Conservation (phyloP, 1,140 invertebrate species). For the Littorina saxatilis region DNA sequence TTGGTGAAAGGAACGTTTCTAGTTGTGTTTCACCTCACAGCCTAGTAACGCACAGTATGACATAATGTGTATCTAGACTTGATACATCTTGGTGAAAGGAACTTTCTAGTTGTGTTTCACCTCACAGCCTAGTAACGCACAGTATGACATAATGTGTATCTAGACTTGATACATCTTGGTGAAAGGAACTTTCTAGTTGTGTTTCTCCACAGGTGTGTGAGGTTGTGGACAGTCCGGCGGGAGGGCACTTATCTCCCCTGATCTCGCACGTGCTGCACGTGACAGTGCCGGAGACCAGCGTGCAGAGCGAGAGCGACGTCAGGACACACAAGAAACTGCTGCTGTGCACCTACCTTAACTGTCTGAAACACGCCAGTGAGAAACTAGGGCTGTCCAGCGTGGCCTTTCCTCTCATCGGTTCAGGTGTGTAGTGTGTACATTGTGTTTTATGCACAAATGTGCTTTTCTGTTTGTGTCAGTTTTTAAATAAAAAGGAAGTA, state of each 20-base stretch:
- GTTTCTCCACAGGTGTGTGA: slow-evolving; percentile 17
- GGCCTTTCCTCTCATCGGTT: slow-evolving; percentile 15
- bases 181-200: neutral
- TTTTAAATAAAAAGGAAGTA: too few species aligned
- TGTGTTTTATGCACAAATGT: neutral
- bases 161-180: too few species aligned
- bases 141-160: too few species aligned
- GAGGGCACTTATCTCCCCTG: neutral
- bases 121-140: too few species aligned
- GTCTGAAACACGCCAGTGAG: slow-evolving; percentile 30
- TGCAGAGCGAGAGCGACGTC: neutral
- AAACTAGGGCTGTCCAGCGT: slow-evolving; percentile 19
- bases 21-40: too few species aligned
- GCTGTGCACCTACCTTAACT: slow-evolving; percentile 36
- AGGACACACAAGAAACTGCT: slow-evolving; percentile 19
- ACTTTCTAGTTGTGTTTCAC: too few species aligned
- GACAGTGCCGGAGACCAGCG: neutral
- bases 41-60: too few species aligned
- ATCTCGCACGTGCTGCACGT: slow-evolving; percentile 30
- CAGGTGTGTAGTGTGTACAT: slow-evolving; percentile 12
- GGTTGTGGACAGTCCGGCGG: slow-evolving; percentile 23
- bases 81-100: too few species aligned
- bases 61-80: too few species aligned
- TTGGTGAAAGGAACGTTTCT: too few species aligned
- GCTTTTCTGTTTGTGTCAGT: too few species aligned